Conservation (phyloP, 1,140 invertebrate species). For the Achatina immaculata region DNA sequence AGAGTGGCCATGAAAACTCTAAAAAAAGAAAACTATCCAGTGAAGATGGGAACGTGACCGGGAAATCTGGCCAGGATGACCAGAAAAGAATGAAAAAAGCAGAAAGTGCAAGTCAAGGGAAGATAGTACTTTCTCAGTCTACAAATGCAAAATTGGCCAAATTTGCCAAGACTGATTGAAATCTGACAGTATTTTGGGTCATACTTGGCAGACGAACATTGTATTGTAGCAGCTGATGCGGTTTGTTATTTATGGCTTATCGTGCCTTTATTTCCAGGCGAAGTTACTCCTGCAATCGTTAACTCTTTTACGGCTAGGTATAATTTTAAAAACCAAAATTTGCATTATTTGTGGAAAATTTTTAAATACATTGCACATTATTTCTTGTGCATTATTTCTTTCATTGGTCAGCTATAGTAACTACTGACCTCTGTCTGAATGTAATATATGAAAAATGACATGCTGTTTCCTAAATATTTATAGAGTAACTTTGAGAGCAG, state of each 20-base stretch:
- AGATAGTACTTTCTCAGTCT: constrained; percentile 10
- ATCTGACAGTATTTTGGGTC: not conserved
- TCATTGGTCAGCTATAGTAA: too few species aligned
- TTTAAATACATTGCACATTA: too few species aligned
- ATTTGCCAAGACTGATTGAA: constrained; percentile 34
- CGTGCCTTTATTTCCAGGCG: not conserved
- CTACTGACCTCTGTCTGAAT: too few species aligned
- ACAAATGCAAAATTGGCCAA: constrained; percentile 30
- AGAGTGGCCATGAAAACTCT: not conserved
- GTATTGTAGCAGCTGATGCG: not conserved
- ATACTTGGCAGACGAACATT: not conserved
- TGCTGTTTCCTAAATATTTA: too few species aligned
- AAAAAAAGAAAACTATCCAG: constrained; percentile 32
- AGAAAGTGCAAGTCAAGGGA: not conserved
- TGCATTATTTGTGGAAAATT: not conserved
- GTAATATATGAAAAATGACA: too few species aligned
- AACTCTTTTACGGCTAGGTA: not conserved
- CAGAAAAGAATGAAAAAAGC: not conserved
- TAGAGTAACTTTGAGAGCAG: too few species aligned
- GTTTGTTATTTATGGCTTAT: not conserved
- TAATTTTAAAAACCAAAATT: not conserved
- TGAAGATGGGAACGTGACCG: not conserved
- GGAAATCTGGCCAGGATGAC: not conserved
- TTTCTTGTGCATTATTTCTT: too few species aligned
- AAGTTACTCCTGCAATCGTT: too few species aligned